Conservation (phyloP, 2,888 invertebrate genomes). For the Eilema depressum region DNA sequence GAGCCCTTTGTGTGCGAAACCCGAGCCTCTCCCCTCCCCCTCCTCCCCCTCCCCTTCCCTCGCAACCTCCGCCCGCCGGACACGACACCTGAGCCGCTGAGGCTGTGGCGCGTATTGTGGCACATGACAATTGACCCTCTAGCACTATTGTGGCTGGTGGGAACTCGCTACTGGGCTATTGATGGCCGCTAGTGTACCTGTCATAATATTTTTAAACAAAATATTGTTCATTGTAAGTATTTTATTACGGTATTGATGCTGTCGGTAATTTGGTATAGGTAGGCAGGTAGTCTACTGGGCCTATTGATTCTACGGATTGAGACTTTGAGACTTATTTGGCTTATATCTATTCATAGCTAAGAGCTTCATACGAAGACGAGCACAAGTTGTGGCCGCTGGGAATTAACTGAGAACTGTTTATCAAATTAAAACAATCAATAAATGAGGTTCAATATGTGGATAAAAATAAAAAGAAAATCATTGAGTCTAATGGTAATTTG, state of each 20-base stretch:
- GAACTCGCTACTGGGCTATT: conserved; percentile 22
- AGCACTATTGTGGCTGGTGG: conserved; percentile 19
- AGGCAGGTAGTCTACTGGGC: background rate
- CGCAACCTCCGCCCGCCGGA: conserved; percentile 8
- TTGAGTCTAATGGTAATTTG: too few relatives aligned
- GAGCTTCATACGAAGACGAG: background rate
- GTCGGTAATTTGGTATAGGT: background rate
- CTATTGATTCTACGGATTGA: background rate
- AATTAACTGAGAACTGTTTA: background rate
- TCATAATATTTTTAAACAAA: conserved; percentile 14
- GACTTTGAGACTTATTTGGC: background rate
- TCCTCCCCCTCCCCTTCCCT: conserved; percentile 3
- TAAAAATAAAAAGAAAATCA: too few relatives aligned
- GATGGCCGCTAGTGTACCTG: conserved; percentile 19
- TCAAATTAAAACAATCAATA: too few relatives aligned
- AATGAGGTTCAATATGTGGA: too few relatives aligned
- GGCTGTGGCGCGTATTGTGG: conserved; percentile 7
- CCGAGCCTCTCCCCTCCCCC: conserved; percentile 28
- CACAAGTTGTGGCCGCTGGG: background rate
- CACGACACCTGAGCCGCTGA: conserved; percentile 27
- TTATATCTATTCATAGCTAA: background rate
- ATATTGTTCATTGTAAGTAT: conserved; percentile 13
- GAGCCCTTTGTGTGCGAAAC: conserved; percentile 37
- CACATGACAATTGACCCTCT: conserved; percentile 7
- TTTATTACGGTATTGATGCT: background rate